phyloP scores from a whole-genome alignment of 2,113 vertebrate species.

The Pygoscelis adeliae region DNA sequence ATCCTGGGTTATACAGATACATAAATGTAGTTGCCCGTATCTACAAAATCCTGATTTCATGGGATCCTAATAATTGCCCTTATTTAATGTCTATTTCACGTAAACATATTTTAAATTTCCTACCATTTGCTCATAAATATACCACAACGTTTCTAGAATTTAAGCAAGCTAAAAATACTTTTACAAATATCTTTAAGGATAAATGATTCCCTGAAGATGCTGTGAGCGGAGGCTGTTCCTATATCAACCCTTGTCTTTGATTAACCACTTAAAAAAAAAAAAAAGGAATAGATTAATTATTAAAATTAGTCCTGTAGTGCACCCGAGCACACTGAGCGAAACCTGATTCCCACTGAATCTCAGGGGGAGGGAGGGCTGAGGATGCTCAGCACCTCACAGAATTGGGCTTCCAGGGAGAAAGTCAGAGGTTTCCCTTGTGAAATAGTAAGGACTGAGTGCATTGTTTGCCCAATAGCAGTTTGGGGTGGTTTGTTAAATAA shows the following conservation, averaged over 20 bases:
- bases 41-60: neutral
- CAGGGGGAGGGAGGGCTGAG: neutral
- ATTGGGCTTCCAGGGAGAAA: neutral
- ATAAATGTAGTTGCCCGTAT: neutral
- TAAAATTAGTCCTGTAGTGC: slow-evolving; percentile 41
- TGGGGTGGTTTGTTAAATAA: neutral
- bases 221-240: neutral
- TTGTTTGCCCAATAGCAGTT: neutral
- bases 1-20: neutral
- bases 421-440: neutral
- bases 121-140: slow-evolving; percentile 20
- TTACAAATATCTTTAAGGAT: slow-evolving; percentile 18
- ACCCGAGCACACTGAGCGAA: slow-evolving; percentile 21
- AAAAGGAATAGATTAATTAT: slow-evolving; percentile 37
- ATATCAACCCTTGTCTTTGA: slow-evolving; percentile 41
- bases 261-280: slow-evolving; percentile 2
- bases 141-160: neutral
- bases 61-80: neutral
- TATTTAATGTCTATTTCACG: neutral
- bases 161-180: slow-evolving; percentile 20
- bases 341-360: neutral
- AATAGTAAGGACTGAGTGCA: neutral
- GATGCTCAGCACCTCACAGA: neutral
- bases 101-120: neutral
- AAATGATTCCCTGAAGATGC: slow-evolving; percentile 17